phyloP scores from a whole-genome alignment of 92 coral and sea anemone species.

The Parazoanthus swiftii region DNA sequence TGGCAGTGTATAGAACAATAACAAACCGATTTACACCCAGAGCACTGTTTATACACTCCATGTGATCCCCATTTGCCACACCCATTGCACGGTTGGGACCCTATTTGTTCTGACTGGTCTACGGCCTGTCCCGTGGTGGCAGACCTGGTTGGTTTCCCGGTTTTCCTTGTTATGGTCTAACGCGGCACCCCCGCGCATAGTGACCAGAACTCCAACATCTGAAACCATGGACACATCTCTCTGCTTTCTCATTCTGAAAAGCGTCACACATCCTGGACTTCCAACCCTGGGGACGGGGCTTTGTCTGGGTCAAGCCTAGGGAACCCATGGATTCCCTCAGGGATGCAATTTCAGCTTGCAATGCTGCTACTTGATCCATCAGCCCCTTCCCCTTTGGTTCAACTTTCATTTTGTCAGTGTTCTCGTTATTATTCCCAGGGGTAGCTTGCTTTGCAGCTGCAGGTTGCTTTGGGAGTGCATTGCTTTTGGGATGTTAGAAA shows the following conservation, averaged over 20 bases:
- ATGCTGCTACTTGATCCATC: slow-evolving; percentile 16
- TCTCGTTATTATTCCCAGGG: too few relatives aligned
- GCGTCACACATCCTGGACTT: background rate
- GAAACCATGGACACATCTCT: slow-evolving; percentile 24
- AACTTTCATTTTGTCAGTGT: background rate
- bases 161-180: slow-evolving; percentile 14
- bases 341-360: slow-evolving; percentile 40
- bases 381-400: slow-evolving; percentile 6
- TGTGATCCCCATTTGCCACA: slow-evolving; percentile 32
- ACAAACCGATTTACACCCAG: slow-evolving; percentile 39
- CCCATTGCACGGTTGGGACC: slow-evolving; percentile 48
- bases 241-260: background rate
- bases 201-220: slow-evolving; percentile 20
- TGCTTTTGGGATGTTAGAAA: too few relatives aligned
- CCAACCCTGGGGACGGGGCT: background rate
- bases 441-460: slow-evolving; percentile 11
- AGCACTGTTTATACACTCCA: slow-evolving; percentile 45
- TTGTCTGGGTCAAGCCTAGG: too few relatives aligned
- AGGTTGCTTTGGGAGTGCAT: too few relatives aligned
- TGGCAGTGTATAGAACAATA: slow-evolving; percentile 56
- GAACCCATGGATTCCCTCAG: slow-evolving; percentile 1
- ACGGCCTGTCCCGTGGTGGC: slow-evolving; percentile 60
- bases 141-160: slow-evolving; percentile 56
- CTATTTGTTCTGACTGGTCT: slow-evolving; percentile 39
- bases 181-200: slow-evolving; percentile 1